Evolutionary conservation across 1,140 invertebrate species (phyloP).

Genomic region (Globodera rostochiensis): DNA sequence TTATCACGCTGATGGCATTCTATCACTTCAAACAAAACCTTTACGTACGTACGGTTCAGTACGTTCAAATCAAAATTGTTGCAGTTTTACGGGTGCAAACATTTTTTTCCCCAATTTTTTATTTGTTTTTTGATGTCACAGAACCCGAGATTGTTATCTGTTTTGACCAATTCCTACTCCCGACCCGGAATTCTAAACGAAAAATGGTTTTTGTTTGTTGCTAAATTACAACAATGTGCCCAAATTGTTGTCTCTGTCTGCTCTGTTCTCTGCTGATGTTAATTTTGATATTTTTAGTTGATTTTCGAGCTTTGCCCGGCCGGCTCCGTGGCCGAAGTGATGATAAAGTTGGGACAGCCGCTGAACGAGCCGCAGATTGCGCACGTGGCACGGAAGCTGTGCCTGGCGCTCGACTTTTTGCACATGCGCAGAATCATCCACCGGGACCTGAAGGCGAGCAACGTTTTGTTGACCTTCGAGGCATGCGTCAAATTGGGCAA

Average conservation of each 20-base stretch:
- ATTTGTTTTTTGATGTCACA: too few relatives aligned
- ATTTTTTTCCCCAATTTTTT: too few relatives aligned
- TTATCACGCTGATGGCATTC: conserved; percentile 91
- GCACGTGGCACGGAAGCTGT: conserved; percentile 88
- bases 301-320: conserved; percentile 97
- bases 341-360: conserved; percentile 94
- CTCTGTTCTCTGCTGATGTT: too few relatives aligned
- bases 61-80: too few relatives aligned
- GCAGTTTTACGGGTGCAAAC: too few relatives aligned
- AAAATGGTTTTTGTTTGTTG: not conserved
- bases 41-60: conserved; percentile 35
- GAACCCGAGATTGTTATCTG: too few relatives aligned
- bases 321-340: conserved; percentile 94
- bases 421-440: conserved; percentile 92
- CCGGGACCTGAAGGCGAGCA: conserved; percentile 93
- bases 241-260: too few relatives aligned
- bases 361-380: conserved; percentile 90
- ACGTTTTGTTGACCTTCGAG: conserved; percentile 89
- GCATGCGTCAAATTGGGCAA: conserved; percentile 89
- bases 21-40: conserved; percentile 74
- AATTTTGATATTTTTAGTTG: conserved; percentile 73
- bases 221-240: too few relatives aligned
- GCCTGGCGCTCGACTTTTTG: conserved; percentile 70
- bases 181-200: not conserved
- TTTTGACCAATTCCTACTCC: too few relatives aligned